Conservation (phyloP, 2,888 invertebrate species). For the Cistogaster globosa region DNA sequence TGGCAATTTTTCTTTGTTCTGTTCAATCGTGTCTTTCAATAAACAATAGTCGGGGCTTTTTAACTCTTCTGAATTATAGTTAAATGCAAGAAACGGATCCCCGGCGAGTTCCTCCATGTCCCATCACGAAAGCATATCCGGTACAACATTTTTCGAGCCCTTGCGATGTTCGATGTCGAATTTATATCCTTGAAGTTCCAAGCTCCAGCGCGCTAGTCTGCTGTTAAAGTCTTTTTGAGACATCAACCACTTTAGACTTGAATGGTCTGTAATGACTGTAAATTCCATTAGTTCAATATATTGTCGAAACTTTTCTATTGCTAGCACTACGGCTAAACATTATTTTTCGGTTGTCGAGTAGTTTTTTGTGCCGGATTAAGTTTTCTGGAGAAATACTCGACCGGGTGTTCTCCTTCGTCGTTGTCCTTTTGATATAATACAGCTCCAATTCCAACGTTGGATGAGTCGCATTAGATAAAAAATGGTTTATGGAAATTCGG, state of each 20-base stretch:
- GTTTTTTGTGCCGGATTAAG: background rate
- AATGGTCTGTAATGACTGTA: too few species aligned
- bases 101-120: conserved; percentile 3
- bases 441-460: too few species aligned
- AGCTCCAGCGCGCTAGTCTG: too few species aligned
- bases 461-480: too few species aligned
- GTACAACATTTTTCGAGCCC: background rate
- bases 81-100: background rate
- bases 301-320: background rate
- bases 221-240: too few species aligned
- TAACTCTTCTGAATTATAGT: conserved; percentile 9
- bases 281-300: background rate
- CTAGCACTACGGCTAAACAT: background rate
- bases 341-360: conserved; percentile 1
- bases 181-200: background rate
- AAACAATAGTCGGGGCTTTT: background rate
- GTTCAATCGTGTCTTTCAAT: conserved; percentile 11
- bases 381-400: background rate
- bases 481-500: background rate
- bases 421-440: background rate
- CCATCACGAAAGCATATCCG: conserved; percentile 16
- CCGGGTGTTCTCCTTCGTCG: background rate
- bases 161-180: background rate
- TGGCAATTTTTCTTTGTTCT: background rate
- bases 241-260: too few species aligned